A percentile compares a stretch with the other conserved stretches of the same genome.
These are phyloP conservation scores for Drosophila cardini DNA, from an alignment of 1,140 invertebrate genomes.

Conservation along the genomic window DNA sequence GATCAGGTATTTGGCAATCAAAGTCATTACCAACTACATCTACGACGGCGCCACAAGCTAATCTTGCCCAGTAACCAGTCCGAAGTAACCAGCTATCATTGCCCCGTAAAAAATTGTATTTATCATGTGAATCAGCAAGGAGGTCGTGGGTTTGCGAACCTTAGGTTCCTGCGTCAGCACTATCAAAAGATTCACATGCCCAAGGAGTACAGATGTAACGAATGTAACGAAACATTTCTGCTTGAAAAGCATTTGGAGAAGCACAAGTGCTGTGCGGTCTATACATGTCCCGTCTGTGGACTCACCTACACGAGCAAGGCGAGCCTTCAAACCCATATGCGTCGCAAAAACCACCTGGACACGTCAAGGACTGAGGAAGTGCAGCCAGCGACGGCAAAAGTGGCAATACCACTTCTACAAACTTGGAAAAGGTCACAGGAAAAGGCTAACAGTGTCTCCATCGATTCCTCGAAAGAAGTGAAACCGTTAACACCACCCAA, in stretches of 20 bases:
- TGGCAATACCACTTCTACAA: constrained; percentile 37
- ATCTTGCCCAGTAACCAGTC: neutral
- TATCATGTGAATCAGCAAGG: constrained; percentile 45
- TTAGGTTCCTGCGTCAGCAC: constrained; percentile 86
- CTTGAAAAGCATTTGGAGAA: constrained; percentile 86
- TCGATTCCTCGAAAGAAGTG: neutral
- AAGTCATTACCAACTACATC: constrained; percentile 64
- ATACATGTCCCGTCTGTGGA: constrained; percentile 69
- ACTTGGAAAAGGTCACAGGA: constrained; percentile 46
- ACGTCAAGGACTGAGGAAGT: neutral
- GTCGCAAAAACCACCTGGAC: constrained; percentile 55
- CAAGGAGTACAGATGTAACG: constrained; percentile 86
- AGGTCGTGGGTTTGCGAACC: constrained; percentile 65
- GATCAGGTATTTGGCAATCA: constrained; percentile 61
- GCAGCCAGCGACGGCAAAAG: constrained; percentile 19
- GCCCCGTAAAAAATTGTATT: constrained; percentile 53
- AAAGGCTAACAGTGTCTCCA: neutral
- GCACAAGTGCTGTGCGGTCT: constrained; percentile 86
- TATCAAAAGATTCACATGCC: constrained; percentile 88
- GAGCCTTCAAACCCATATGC: constrained; percentile 62
- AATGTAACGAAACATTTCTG: constrained; percentile 87
- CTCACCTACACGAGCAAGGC: constrained; percentile 66
- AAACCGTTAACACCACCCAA: neutral
- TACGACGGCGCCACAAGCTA: constrained; percentile 58
- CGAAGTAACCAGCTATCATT: constrained; percentile 42